Conservation (phyloP, 2,888 invertebrate species). For the Lissonota sp. region DNA sequence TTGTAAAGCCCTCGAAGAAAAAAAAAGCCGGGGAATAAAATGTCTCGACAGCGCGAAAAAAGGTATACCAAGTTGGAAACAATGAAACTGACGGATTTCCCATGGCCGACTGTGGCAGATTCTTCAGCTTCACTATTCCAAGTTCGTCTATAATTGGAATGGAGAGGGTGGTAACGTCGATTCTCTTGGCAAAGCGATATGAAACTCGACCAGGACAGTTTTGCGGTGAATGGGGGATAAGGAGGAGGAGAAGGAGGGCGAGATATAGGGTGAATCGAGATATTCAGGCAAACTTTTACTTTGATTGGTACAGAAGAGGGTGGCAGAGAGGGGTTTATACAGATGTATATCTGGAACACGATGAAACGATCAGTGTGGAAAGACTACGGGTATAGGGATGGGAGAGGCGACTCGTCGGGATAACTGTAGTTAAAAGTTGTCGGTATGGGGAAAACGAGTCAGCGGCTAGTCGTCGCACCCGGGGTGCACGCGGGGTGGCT, state of each 20-base stretch:
- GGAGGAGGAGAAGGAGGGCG: slow-evolving; percentile 22
- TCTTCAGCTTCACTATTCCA: no score
- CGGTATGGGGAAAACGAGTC: slow-evolving; percentile 65
- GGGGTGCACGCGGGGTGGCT: slow-evolving; percentile 62
- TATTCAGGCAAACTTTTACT: slow-evolving; percentile 73
- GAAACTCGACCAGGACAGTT: slow-evolving; percentile 54
- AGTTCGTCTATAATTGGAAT: background rate
- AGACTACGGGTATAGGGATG: slow-evolving; percentile 45
- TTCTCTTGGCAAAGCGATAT: slow-evolving; percentile 45
- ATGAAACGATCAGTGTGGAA: slow-evolving; percentile 48
- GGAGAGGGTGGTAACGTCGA: slow-evolving; percentile 33
- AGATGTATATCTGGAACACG: background rate
- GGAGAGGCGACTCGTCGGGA: slow-evolving; percentile 63
- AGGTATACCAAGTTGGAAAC: no score
- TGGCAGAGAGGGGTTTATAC: background rate
- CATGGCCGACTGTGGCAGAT: no score
- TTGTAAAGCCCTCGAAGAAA: no score
- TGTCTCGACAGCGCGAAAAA: no score
- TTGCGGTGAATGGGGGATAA: background rate
- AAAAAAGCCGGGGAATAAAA: no score
- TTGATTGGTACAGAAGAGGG: slow-evolving; percentile 70
- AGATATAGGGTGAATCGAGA: slow-evolving; percentile 51
- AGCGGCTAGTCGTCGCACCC: slow-evolving; percentile 67
- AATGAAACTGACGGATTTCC: no score
- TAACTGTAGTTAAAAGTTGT: slow-evolving; percentile 78